phyloP scores from a whole-genome alignment of 2,113 vertebrate genomes.

The Empidonax alnorum region DNA sequence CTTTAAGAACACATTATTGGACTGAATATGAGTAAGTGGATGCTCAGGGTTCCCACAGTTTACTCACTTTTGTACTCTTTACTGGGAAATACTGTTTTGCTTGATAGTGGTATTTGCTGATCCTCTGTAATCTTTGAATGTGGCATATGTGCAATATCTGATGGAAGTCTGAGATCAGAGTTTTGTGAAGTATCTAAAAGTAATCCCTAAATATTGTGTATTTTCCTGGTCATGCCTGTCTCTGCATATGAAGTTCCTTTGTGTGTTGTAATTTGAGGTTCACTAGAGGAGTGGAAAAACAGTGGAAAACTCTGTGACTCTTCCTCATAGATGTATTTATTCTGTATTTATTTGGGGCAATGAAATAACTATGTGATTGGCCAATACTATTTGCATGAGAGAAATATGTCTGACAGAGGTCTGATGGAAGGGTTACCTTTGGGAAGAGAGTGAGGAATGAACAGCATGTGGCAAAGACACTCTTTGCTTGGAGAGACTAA shows the following conservation, averaged over 20 bases:
- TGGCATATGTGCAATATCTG: neutral
- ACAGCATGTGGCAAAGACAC: neutral
- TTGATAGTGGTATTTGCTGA: neutral
- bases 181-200: neutral
- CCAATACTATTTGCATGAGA: neutral
- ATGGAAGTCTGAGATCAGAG: neutral
- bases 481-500: neutral
- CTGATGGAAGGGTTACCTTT: neutral
- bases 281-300: neutral
- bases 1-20: neutral
- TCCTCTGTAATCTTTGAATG: neutral
- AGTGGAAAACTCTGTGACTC: neutral
- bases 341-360: neutral
- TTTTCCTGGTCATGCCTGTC: neutral
- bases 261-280: neutral
- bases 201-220: neutral
- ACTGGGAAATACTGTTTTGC: neutral
- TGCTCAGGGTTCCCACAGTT: neutral
- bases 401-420: neutral
- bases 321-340: neutral
- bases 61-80: neutral
- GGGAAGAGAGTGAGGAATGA: neutral
- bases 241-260: neutral
- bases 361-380: neutral
- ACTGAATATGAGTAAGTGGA: neutral